phyloP scores from a whole-genome alignment of 2,113 vertebrate genomes.

The Dascyllus trimaculatus region DNA sequence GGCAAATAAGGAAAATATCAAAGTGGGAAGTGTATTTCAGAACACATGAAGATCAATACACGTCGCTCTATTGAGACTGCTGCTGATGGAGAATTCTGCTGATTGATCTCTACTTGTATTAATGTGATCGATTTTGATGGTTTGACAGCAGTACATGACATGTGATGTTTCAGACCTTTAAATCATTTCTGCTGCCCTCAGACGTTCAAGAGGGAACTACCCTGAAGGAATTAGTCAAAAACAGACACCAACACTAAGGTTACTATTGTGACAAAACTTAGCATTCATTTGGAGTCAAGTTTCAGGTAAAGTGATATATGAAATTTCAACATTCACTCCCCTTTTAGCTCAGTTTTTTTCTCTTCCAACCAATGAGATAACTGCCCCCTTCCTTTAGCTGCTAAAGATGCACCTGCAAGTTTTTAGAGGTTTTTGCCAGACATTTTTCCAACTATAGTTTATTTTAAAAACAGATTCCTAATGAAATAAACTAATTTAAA shows the following conservation, averaged over 20 bases:
- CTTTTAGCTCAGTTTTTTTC: not conserved
- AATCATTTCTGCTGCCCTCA: not conserved
- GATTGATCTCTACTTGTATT: constrained; percentile 17
- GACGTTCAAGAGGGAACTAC: not conserved
- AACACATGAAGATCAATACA: too few relatives aligned
- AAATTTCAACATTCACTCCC: too few relatives aligned
- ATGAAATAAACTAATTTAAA: too few relatives aligned
- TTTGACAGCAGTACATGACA: not conserved
- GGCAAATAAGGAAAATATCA: constrained; percentile 15
- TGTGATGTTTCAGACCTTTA: not conserved
- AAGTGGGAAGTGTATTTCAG: not conserved
- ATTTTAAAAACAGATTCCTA: too few relatives aligned
- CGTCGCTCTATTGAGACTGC: not conserved
- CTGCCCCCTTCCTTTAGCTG: not conserved
- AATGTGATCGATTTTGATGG: not conserved
- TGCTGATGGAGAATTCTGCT: not conserved
- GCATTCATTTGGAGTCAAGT: too few relatives aligned
- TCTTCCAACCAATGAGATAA: not conserved
- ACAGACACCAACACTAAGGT: not conserved
- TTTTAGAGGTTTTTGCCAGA: not conserved
- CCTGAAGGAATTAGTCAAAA: not conserved
- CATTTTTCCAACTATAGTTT: too few relatives aligned
- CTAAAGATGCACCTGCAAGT: not conserved
- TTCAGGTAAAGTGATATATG: too few relatives aligned
- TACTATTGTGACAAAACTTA: too few relatives aligned